A percentile compares a stretch with the other conserved stretches of the same genome.
Evolutionary conservation across 1,140 invertebrate species (phyloP).

Genomic region (Calephelis nemesis): DNA sequence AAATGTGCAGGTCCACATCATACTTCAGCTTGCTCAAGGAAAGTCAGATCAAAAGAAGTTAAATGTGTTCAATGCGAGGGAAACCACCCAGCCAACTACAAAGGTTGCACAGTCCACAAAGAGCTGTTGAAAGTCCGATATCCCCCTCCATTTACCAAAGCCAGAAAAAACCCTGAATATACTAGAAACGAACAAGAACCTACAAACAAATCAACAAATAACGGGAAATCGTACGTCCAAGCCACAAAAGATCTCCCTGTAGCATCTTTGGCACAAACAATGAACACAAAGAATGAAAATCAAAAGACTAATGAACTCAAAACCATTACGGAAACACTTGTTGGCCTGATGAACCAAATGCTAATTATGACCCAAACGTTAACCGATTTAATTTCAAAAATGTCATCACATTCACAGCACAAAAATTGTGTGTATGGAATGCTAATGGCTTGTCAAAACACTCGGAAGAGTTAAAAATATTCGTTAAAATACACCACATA

Average conservation of each 20-base stretch:
- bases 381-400: conserved; percentile 19
- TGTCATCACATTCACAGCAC: conserved; percentile 18
- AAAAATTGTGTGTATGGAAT: conserved; percentile 27
- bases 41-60: conserved; percentile 8
- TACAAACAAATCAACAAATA: background rate
- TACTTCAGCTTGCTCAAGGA: conserved; percentile 24
- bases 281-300: background rate
- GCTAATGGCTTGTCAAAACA: conserved; percentile 33
- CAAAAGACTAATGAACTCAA: conserved; percentile 4
- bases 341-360: conserved; percentile 21
- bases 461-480: conserved; percentile 26
- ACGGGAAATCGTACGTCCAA: no score
- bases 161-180: background rate
- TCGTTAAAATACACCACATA: conserved; percentile 26
- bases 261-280: background rate
- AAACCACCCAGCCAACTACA: conserved; percentile 29
- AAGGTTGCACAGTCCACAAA: conserved; percentile 8
- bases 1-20: conserved; percentile 48
- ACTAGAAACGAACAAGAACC: background rate
- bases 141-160: no score
- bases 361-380: background rate
- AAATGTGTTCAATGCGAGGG: conserved; percentile 31
- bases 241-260: background rate
- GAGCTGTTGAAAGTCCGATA: background rate
- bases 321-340: conserved; percentile 8